A percentile compares a stretch with the other conserved stretches of the same genome.
These are phyloP conservation scores for Tretioscincus oriximinensis DNA, from an alignment of 2,113 vertebrate genomes.

Conservation along the genomic window DNA sequence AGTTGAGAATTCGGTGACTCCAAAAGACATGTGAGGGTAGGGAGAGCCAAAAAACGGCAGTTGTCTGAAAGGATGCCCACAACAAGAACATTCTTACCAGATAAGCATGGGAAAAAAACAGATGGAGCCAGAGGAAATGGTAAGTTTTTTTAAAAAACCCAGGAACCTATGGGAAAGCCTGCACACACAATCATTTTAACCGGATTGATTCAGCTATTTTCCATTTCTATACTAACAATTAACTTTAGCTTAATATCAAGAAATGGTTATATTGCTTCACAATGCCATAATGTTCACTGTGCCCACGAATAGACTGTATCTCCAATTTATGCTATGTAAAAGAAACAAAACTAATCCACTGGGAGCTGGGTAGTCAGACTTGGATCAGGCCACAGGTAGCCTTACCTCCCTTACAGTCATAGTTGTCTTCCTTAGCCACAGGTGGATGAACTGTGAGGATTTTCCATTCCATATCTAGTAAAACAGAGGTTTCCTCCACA, in stretches of 20 bases:
- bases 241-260: neutral
- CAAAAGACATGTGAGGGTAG: too few relatives aligned
- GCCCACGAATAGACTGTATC: neutral
- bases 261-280: neutral
- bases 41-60: too few relatives aligned
- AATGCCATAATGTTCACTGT: neutral
- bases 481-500: constrained; percentile 61
- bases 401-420: constrained; percentile 65
- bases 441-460: constrained; percentile 67
- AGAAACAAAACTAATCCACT: neutral
- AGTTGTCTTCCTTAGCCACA: constrained; percentile 69
- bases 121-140: too few relatives aligned
- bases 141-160: too few relatives aligned
- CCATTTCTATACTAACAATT: neutral
- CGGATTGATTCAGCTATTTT: too few relatives aligned
- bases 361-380: neutral
- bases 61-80: too few relatives aligned
- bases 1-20: too few relatives aligned
- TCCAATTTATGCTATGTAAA: neutral
- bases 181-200: too few relatives aligned
- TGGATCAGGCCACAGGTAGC: neutral
- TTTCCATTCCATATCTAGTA: constrained; percentile 76
- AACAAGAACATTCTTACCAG: too few relatives aligned
- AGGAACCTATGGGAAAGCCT: too few relatives aligned
- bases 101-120: too few relatives aligned